These are phyloP conservation scores for Agapornis roseicollis DNA, from an alignment of 2,113 vertebrate species.

Conservation along the genomic window DNA sequence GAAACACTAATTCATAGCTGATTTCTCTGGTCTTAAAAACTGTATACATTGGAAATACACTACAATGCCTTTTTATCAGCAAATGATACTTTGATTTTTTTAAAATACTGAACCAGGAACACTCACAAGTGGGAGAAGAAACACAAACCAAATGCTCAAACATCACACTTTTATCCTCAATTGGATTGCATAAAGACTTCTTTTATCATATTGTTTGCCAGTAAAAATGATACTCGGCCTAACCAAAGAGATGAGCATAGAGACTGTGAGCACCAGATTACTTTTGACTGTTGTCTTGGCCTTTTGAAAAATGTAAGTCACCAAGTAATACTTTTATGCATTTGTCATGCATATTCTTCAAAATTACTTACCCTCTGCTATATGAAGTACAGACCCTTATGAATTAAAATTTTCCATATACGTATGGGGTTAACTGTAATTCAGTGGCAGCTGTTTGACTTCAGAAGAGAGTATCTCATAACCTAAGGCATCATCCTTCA, in stretches of 20 bases:
- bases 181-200: neutral
- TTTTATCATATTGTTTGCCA: neutral
- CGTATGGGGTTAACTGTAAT: neutral
- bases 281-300: neutral
- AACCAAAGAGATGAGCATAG: neutral
- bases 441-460: neutral
- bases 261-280: too few species aligned
- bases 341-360: neutral
- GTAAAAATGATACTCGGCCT: neutral
- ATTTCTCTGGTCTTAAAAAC: neutral
- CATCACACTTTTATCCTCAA: neutral
- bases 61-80: neutral
- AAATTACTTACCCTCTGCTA: neutral
- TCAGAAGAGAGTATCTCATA: neutral
- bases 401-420: neutral
- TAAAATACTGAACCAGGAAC: neutral
- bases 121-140: neutral
- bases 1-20: conserved; percentile 32
- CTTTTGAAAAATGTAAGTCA: neutral
- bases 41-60: neutral
- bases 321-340: neutral
- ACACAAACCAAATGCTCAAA: neutral
- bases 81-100: neutral
- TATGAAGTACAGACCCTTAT: neutral
- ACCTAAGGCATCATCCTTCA: neutral